phyloP scores from a whole-genome alignment of 2,888 invertebrate genomes.

The Hyposoter didymator region DNA sequence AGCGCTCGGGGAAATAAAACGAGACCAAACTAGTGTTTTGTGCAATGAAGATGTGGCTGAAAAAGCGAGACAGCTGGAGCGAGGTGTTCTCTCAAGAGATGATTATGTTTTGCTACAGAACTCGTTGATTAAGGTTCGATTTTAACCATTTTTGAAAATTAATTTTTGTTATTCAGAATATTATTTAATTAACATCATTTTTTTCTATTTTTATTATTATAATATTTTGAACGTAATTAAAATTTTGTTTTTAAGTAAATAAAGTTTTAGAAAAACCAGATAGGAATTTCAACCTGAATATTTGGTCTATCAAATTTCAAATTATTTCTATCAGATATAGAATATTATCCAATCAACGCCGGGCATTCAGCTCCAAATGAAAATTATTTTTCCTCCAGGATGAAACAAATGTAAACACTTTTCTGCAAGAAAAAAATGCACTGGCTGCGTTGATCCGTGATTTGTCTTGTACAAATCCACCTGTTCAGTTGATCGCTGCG shows the following conservation, averaged over 20 bases:
- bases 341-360: neutral
- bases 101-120: constrained; percentile 79
- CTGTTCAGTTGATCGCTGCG: constrained; percentile 85
- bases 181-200: neutral
- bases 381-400: constrained; percentile 81
- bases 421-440: constrained; percentile 83
- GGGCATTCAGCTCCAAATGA: neutral
- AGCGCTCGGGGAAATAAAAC: constrained; percentile 72
- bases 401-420: constrained; percentile 81
- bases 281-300: neutral
- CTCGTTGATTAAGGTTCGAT: constrained; percentile 79
- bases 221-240: too few relatives aligned
- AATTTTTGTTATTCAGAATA: neutral
- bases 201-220: neutral
- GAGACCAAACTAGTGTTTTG: constrained; percentile 64
- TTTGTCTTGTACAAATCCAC: constrained; percentile 84
- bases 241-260: too few relatives aligned
- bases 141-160: too few relatives aligned
- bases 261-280: too few relatives aligned
- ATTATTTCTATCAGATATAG: neutral
- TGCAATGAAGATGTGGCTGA: constrained; percentile 71
- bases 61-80: constrained; percentile 74
- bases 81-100: constrained; percentile 72
- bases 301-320: neutral
- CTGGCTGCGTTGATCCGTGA: constrained; percentile 85